A percentile compares a stretch with the other conserved stretches of the same genome.
Conservation (phyloP, 2,797 vertebrate species). For the Moxostoma hubbsi region DNA sequence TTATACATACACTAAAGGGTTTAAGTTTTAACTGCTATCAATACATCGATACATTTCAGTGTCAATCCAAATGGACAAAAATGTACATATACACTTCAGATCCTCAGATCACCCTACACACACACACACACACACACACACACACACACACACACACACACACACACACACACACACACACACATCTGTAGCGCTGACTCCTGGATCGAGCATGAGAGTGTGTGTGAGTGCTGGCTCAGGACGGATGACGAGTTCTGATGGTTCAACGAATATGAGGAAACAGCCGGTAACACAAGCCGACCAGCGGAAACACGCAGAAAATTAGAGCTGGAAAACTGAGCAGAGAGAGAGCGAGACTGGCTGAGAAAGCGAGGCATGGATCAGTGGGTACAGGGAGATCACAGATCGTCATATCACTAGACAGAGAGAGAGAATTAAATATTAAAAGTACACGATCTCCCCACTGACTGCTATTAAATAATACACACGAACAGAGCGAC, state of each 20-base stretch:
- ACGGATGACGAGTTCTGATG: constrained; percentile 61
- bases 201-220: not conserved
- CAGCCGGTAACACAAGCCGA: constrained; percentile 64
- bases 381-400: constrained; percentile 59
- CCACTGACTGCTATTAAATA: constrained; percentile 72
- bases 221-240: not conserved
- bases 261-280: constrained; percentile 61
- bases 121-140: not conserved
- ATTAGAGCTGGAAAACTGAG: constrained; percentile 42
- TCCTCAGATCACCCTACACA: too few species aligned
- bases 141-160: constrained; percentile 8
- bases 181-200: constrained; percentile 9
- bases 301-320: constrained; percentile 59
- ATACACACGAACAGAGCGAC: constrained; percentile 68
- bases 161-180: constrained; percentile 21
- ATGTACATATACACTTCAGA: too few species aligned
- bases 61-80: too few species aligned
- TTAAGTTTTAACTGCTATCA: too few species aligned
- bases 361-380: constrained; percentile 57
- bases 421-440: constrained; percentile 76
- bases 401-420: constrained; percentile 68
- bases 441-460: constrained; percentile 80
- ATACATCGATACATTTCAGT: too few species aligned
- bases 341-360: constrained; percentile 16
- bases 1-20: too few species aligned